Evolutionary conservation across 1,140 invertebrate species (phyloP).

Genomic region (Leptoteleia sp.): DNA sequence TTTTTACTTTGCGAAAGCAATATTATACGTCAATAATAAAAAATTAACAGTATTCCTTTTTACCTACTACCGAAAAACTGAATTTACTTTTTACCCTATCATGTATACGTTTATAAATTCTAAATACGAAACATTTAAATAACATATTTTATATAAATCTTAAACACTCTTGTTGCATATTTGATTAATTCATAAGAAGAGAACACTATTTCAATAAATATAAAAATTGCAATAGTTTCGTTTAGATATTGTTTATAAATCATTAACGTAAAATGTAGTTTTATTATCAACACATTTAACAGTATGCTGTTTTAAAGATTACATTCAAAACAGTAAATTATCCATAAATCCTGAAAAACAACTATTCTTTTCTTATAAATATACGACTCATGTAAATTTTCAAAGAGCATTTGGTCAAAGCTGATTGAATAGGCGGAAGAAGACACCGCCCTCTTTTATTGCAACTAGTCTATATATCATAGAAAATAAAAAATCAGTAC

Average conservation of each 20-base stretch:
- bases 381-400: conserved; percentile 66
- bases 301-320: conserved; percentile 21
- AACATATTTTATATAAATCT: too few species aligned
- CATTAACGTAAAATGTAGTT: conserved; percentile 2
- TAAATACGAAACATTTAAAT: too few species aligned
- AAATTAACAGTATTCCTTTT: too few species aligned
- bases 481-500: conserved; percentile 30
- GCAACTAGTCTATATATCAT: conserved; percentile 45
- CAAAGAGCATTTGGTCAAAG: conserved; percentile 67
- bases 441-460: conserved; percentile 60
- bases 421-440: conserved; percentile 72
- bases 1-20: too few species aligned
- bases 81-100: too few species aligned
- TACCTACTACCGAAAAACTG: too few species aligned
- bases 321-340: conserved; percentile 21
- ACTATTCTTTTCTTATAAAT: conserved; percentile 45
- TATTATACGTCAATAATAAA: too few species aligned
- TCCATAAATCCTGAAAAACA: conserved; percentile 32
- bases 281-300: conserved; percentile 29
- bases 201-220: not conserved
- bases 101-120: too few species aligned
- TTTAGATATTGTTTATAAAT: too few species aligned
- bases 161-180: too few species aligned
- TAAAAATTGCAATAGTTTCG: conserved; percentile 22
- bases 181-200: too few species aligned